Percentiles rank a stretch among this genome's conserved stretches.
Evolutionary conservation across 2,888 invertebrate genomes (phyloP).

Genomic region (Sepiola atlantica): DNA sequence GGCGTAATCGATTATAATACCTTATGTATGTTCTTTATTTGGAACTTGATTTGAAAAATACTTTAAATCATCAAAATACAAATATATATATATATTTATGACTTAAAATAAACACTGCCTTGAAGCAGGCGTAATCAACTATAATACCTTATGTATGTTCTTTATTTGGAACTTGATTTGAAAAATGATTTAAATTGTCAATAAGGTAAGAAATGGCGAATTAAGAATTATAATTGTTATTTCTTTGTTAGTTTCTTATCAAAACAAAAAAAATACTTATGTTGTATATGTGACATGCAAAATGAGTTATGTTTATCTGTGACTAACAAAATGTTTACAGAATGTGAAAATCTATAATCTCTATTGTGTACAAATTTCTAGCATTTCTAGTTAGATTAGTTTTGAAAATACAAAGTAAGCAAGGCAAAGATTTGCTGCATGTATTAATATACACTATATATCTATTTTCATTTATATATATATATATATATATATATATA

Average conservation of each 20-base stretch:
- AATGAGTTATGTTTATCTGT: neutral
- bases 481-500: slow-evolving; percentile 38
- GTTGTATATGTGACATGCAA: neutral
- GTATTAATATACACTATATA: too few species aligned
- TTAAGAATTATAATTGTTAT: neutral
- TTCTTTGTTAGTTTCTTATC: neutral
- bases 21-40: too few species aligned
- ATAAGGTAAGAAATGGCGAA: neutral
- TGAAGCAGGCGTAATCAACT: too few species aligned
- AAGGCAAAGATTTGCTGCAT: neutral
- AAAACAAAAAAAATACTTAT: neutral
- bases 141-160: too few species aligned
- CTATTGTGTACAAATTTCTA: slow-evolving; percentile 24
- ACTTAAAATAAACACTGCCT: too few species aligned
- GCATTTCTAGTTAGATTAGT: neutral
- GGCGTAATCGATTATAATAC: too few species aligned
- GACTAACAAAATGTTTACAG: neutral
- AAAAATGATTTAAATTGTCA: too few species aligned
- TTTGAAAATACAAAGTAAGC: neutral
- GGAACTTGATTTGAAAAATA: too few species aligned
- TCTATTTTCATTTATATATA: neutral
- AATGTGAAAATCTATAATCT: neutral
- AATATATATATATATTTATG: too few species aligned
- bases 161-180: too few species aligned
- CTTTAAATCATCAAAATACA: too few species aligned